phyloP scores from a whole-genome alignment of 2,113 vertebrate genomes.

The Otocyon megalotis region DNA sequence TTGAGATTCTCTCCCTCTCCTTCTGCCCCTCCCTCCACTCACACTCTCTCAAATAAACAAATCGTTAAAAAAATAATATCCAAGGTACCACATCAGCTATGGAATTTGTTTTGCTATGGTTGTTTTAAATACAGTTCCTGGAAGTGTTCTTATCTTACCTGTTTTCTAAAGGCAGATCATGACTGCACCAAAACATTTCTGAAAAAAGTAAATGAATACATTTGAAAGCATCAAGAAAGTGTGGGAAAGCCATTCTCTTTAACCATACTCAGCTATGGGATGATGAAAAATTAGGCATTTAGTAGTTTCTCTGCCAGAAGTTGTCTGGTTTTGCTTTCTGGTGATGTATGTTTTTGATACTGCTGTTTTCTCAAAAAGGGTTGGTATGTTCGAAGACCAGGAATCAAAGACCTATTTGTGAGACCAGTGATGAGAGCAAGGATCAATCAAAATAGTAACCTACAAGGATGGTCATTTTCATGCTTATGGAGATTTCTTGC shows the following conservation, averaged over 20 bases:
- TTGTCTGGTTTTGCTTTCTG: not conserved
- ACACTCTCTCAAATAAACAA: not conserved
- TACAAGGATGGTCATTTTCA: not conserved
- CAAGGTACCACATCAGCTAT: not conserved
- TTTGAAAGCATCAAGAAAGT: conserved; percentile 30
- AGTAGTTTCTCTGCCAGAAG: not conserved
- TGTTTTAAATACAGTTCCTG: conserved; percentile 19
- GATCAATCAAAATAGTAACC: not conserved
- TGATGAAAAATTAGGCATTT: not conserved
- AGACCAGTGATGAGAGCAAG: not conserved
- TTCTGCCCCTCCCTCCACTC: not conserved
- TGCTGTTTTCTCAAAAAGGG: not conserved
- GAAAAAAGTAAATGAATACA: not conserved
- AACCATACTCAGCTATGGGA: not conserved
- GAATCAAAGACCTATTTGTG: not conserved
- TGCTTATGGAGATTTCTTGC: not conserved
- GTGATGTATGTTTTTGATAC: not conserved
- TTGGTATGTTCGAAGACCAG: not conserved
- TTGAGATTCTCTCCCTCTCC: not conserved
- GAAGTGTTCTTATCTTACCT: not conserved
- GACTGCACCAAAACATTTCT: not conserved
- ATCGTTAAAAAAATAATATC: not conserved
- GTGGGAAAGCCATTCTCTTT: not conserved
- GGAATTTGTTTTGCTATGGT: not conserved
- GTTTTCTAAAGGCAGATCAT: not conserved